Base-by-base conservation (phyloP, 2,888 invertebrate genomes). In the Noctua janthe region DNA sequence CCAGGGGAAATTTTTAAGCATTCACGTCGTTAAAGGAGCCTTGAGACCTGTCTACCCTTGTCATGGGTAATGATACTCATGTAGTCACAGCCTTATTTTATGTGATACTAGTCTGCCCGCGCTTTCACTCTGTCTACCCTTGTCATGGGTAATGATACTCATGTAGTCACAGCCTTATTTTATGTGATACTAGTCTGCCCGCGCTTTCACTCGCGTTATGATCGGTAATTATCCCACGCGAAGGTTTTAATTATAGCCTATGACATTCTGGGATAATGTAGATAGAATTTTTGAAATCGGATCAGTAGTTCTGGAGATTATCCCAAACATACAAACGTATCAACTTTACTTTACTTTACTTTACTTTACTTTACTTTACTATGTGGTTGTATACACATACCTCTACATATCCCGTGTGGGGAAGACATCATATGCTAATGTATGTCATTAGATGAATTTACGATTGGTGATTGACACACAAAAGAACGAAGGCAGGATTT, bases 1-100 rank as follows among this genome's bases (percentile, higher is more conserved):
- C 74, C 86, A 79, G 66, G 78, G 91, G 88, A 91, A 80, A 91
- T 93, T 95, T 94, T 93, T 91, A 47, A 93, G 91, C 92, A 91
- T 94, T 93, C 91, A 82, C 91, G 87, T 90, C 93, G 92, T 92
- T 92, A 92, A 89, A 80, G 74, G 74, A 59, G 67, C 79, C 87
- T 74, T 75, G 76, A 78, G 74, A 83, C 59, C 84, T 81, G 89
- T 90, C 91, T 85, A 90, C 89, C 89, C 87, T 88, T 87, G 85
- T 88, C 89, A 89, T 80, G 54, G 69, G 83, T 90, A 90, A 91
- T 88, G 89, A 87, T 84, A 47, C 78, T 75, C 74, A 77, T 88
- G 89, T 90, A 23, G 62, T 29, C 29, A 62, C 29, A 62, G 62
- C 29, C 29, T 64, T 64, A 74, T 23, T 74, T 66, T 74, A 59